Base-by-base conservation (phyloP, 2,113 vertebrate genomes). In the Crotalus viridis region DNA sequence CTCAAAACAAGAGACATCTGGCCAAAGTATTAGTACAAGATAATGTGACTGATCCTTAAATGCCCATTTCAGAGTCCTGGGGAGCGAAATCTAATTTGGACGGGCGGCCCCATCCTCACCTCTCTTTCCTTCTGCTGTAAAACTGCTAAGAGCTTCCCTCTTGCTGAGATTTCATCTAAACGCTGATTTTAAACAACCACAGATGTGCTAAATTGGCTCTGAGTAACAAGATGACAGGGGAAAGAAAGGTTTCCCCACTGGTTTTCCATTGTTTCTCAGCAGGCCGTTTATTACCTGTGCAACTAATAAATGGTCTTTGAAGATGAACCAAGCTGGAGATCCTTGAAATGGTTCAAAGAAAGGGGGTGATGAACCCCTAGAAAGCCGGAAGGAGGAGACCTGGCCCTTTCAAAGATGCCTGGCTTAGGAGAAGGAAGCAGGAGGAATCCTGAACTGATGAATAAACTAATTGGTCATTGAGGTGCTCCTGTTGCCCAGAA, bases 181-280 rank as follows among this genome's bases (percentile, higher is more conserved):
- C 96, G 93, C 93, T 95, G 95, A 93, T 96, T 96, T 96, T 96
- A 97, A 97, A 95, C 95, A 97, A 95, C 95, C 96, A 96, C 96
- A 96, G 95, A 97, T 96, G 95, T 97, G 95, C 94, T 96, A 97
- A 97, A 95, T 95, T 97, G 96, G 97, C 96, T 96, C 96, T 95
- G 96, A 94, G 95, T 97, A 96, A 97, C 74, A 81, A 95, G 96
- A 96, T 95, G 96, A 95, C 96, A 96, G 95, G 95, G 93, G 96
- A 95, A 96, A 96, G 96, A 95, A 97, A 96, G 95, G 95, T 94
- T 96, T 92, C 95, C 95, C 95, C 94, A 95, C 93, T 96, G 95
- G 94, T 93, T 95, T 96, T 39, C 33, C 21, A 95, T 96, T 95
- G 88, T 94, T 95, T 96, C 94, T 89, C 94, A 95, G 94, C 51